phyloP scores from a whole-genome alignment of 2,113 vertebrate genomes.

The Melierax canorus region DNA sequence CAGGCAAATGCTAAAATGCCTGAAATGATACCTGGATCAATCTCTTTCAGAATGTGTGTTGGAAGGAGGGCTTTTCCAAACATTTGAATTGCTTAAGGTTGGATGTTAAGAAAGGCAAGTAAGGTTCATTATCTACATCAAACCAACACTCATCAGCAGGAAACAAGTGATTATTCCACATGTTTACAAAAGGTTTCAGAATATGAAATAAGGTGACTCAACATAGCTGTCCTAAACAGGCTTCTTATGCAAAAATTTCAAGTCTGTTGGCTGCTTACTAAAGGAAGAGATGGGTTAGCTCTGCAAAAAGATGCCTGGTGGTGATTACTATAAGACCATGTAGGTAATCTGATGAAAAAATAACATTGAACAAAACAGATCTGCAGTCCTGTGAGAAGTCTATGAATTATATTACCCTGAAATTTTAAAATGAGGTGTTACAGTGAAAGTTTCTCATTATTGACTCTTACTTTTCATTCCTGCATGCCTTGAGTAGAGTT shows the following conservation, averaged over 20 bases:
- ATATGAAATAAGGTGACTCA: background rate
- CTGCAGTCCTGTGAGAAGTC: background rate
- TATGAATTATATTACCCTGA: background rate
- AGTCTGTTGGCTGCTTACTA: background rate
- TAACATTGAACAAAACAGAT: background rate
- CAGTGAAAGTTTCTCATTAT: background rate
- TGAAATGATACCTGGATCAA: background rate
- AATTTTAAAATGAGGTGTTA: background rate
- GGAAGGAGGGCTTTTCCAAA: background rate
- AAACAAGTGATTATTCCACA: background rate
- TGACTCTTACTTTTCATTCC: constrained; percentile 69
- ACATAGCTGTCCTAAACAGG: background rate
- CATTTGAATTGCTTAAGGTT: background rate
- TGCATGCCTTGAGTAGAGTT: constrained; percentile 74
- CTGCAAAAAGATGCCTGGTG: background rate
- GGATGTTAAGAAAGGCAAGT: background rate
- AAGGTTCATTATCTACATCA: background rate
- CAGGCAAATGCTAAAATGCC: background rate
- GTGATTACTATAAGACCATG: background rate
- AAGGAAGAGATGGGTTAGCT: background rate
- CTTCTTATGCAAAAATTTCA: background rate
- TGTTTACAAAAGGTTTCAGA: background rate
- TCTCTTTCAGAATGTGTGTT: background rate
- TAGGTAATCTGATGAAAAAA: background rate
- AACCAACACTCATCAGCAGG: background rate